phyloP scores from a whole-genome alignment of 92 coral and sea anemone genomes.

The Siderastrea siderea region DNA sequence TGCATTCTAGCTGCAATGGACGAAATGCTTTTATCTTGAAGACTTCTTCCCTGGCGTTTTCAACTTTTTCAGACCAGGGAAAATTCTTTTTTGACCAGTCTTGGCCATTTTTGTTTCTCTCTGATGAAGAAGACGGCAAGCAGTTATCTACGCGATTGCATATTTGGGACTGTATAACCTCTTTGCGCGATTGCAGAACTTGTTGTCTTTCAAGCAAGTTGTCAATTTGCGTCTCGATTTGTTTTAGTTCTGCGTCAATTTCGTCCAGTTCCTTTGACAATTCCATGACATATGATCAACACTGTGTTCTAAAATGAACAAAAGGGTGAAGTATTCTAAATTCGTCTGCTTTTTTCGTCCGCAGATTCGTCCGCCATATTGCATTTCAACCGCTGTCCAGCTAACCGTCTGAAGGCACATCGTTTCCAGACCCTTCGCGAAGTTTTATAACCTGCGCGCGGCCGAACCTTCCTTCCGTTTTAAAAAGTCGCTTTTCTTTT shows the following conservation, averaged over 20 bases:
- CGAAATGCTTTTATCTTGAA: constrained; percentile 85
- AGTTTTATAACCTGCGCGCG: too few species aligned
- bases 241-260: constrained; percentile 79
- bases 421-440: too few species aligned
- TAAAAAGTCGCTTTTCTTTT: too few species aligned
- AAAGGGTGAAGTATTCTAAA: neutral
- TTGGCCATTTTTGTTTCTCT: constrained; percentile 6
- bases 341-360: neutral
- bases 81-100: constrained; percentile 73
- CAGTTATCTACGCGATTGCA: constrained; percentile 12
- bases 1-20: constrained; percentile 88
- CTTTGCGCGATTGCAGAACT: constrained; percentile 70
- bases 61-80: constrained; percentile 86
- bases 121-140: constrained; percentile 5
- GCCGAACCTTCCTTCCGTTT: too few species aligned
- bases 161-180: constrained; percentile 60
- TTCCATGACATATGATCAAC: constrained; percentile 46
- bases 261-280: constrained; percentile 71
- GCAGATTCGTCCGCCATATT: constrained; percentile 47
- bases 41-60: constrained; percentile 60
- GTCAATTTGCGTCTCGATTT: constrained; percentile 80
- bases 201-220: constrained; percentile 83
- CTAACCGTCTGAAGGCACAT: too few species aligned
- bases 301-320: neutral
- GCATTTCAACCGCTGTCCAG: constrained; percentile 15